Conservation (phyloP, 2,113 vertebrate genomes). For the Catharus bicknelli region DNA sequence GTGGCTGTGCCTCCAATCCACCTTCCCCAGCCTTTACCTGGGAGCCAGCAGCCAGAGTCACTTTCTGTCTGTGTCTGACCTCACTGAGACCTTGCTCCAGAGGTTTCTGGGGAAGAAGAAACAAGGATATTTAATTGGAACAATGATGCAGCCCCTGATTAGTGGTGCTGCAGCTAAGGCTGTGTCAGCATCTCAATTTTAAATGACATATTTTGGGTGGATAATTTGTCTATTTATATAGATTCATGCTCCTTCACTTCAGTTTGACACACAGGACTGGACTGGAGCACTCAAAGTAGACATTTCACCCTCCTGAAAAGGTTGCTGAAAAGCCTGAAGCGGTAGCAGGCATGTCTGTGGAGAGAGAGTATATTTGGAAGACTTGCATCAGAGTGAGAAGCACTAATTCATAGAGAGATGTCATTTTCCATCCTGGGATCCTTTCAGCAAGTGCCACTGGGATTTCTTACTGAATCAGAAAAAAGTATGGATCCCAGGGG, state of each 20-base stretch:
- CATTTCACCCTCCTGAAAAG: neutral
- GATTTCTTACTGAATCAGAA: conserved; percentile 58
- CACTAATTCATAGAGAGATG: conserved; percentile 56
- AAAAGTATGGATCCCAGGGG: conserved; percentile 44
- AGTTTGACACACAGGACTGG: neutral
- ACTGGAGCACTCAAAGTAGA: neutral
- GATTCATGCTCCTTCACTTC: conserved; percentile 25
- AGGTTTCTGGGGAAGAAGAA: conserved; percentile 25
- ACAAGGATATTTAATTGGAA: conserved; percentile 41
- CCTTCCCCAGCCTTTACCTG: neutral
- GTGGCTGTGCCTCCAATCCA: neutral
- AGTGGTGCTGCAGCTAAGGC: conserved; percentile 2
- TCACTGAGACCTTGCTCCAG: conserved; percentile 17
- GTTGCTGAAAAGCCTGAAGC: neutral
- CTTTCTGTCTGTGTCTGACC: conserved; percentile 20
- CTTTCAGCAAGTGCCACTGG: conserved; percentile 57
- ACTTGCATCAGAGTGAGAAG: conserved; percentile 50
- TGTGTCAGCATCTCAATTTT: conserved; percentile 50
- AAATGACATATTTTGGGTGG: conserved; percentile 38
- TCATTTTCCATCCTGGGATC: conserved; percentile 62
- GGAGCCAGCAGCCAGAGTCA: neutral
- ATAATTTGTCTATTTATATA: conserved; percentile 40
- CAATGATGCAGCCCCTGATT: conserved; percentile 6
- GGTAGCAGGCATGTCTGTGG: neutral
- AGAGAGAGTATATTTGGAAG: neutral